A percentile compares a stretch with the other conserved stretches of the same genome.
Conservation (phyloP, 1,140 invertebrate genomes). For the Drosophila azteca region DNA sequence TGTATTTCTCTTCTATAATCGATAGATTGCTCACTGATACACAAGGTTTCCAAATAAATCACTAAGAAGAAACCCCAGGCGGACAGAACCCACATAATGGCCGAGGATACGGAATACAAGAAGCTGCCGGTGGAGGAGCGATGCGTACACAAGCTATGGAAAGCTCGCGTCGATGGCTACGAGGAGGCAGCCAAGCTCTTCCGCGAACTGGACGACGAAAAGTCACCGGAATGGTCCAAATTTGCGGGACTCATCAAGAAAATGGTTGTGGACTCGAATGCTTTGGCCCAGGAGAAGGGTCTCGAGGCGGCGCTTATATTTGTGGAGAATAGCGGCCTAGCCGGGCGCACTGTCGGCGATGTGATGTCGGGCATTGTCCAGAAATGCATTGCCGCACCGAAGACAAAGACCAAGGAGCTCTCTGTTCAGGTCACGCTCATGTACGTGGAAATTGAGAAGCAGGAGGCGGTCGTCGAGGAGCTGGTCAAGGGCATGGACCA, state of each 20-base stretch:
- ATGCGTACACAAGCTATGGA: conserved; percentile 97
- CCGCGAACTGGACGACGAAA: conserved; percentile 93
- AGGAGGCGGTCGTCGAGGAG: conserved; percentile 95
- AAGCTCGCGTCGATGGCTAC: conserved; percentile 96
- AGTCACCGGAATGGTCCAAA: conserved; percentile 96
- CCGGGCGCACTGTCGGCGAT: conserved; percentile 94
- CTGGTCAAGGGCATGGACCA: conserved; percentile 96
- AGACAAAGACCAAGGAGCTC: conserved; percentile 95
- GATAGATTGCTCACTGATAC: conserved; percentile 29
- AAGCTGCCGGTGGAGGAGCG: conserved; percentile 96
- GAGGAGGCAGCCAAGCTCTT: conserved; percentile 96
- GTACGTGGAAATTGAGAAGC: conserved; percentile 98
- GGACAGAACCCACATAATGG: conserved; percentile 85
- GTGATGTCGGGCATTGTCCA: conserved; percentile 94
- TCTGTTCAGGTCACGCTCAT: conserved; percentile 94
- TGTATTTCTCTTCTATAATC: not conserved
- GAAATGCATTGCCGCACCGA: conserved; percentile 96
- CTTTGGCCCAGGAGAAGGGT: conserved; percentile 97
- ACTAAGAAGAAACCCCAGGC: conserved; percentile 24
- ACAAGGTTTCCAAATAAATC: conserved; percentile 5
- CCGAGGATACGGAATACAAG: conserved; percentile 95
- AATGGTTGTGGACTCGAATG: conserved; percentile 97
- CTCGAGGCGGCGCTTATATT: conserved; percentile 95
- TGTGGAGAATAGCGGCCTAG: conserved; percentile 93
- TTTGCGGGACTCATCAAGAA: conserved; percentile 97